These are phyloP conservation scores for Gobio occitaniae DNA, from an alignment of 2,797 vertebrate genomes.

Conservation along the genomic window DNA sequence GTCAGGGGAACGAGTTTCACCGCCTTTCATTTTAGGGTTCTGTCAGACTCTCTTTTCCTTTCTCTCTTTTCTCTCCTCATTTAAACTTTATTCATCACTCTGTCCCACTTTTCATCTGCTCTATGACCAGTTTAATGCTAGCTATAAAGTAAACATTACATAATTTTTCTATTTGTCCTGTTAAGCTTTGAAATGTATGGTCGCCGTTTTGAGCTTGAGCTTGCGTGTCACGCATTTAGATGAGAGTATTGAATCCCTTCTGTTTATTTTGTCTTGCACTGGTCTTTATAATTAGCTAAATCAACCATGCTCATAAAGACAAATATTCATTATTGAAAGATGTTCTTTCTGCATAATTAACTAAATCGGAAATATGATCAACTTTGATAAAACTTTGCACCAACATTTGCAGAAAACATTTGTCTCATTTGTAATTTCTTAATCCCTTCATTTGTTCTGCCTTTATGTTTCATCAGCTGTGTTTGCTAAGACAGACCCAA, in stretches of 20 bases:
- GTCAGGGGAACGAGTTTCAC: constrained; percentile 41
- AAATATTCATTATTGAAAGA: constrained; percentile 28
- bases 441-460: background rate
- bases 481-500: background rate
- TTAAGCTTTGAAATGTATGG: background rate
- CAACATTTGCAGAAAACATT: background rate
- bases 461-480: background rate
- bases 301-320: constrained; percentile 13
- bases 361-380: background rate
- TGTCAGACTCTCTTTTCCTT: constrained; percentile 31
- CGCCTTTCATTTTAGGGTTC: constrained; percentile 36
- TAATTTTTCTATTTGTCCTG: constrained; percentile 8
- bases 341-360: constrained; percentile 18
- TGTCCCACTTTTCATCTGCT: constrained; percentile 30
- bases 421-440: background rate
- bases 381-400: background rate
- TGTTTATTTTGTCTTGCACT: constrained; percentile 10
- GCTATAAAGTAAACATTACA: background rate
- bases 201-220: background rate
- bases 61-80: constrained; percentile 48
- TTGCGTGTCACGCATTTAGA: background rate
- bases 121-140: constrained; percentile 24
- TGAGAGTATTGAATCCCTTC: background rate
- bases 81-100: constrained; percentile 43
- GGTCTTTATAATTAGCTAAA: constrained; percentile 31